Evolutionary conservation across 2,113 vertebrate genomes (phyloP).

Genomic region (Mystacornis crossleyi): DNA sequence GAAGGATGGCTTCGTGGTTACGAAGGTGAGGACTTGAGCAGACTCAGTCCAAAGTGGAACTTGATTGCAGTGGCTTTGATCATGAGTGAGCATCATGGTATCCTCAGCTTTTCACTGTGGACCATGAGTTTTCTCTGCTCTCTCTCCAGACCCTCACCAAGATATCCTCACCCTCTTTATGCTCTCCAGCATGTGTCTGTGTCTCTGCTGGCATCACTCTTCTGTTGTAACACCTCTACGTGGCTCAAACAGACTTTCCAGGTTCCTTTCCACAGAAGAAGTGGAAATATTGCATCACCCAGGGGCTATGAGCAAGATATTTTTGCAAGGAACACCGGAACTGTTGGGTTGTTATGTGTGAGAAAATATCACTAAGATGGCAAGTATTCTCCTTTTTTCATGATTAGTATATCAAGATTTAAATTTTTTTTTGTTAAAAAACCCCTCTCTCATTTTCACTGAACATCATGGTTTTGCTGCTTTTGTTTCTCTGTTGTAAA

Average conservation of each 20-base stretch:
- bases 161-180: background rate
- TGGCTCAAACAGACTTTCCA: background rate
- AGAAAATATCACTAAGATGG: background rate
- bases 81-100: background rate
- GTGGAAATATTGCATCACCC: background rate
- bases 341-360: background rate
- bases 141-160: background rate
- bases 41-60: background rate
- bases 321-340: background rate
- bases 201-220: background rate
- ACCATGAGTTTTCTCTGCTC: background rate
- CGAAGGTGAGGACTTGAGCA: background rate
- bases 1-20: constrained; percentile 28
- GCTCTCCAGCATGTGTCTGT: background rate
- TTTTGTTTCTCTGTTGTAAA: background rate
- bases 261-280: background rate
- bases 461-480: background rate
- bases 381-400: background rate
- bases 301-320: background rate
- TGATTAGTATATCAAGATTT: background rate
- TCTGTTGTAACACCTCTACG: fast-evolving
- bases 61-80: background rate
- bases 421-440: fast-evolving
- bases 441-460: background rate
- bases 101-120: background rate